These are phyloP conservation scores for Notarius quadriscutis DNA, from an alignment of 2,113 vertebrate species.

Conservation along the genomic window DNA sequence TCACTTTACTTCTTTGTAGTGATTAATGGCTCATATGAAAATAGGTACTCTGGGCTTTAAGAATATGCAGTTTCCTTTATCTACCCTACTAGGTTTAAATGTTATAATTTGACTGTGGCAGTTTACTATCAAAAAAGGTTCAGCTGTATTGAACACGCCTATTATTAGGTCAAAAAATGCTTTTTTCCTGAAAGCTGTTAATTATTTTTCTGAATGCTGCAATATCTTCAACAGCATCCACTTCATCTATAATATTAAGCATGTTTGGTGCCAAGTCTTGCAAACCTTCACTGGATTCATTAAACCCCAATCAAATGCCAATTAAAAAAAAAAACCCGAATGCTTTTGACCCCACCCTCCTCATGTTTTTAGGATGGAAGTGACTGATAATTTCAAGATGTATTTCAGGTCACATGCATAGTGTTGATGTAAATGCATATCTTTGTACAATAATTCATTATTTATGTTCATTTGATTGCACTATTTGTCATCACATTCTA, in stretches of 20 bases:
- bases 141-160: background rate
- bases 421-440: background rate
- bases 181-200: background rate
- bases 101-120: no score
- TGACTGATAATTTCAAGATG: background rate
- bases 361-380: background rate
- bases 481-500: background rate
- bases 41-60: no score
- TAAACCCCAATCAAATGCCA: background rate
- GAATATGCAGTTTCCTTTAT: no score
- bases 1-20: background rate
- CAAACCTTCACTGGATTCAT: background rate
- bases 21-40: no score
- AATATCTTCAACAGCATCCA: background rate
- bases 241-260: background rate
- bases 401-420: background rate
- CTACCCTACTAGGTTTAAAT: no score
- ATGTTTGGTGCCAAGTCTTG: background rate
- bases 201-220: background rate
- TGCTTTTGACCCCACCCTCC: background rate
- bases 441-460: background rate
- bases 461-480: background rate
- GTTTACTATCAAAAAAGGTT: no score
- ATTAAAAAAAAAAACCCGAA: background rate
- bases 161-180: background rate